These are phyloP conservation scores for Drosophila falleni DNA, from an alignment of 2,888 invertebrate species.

Conservation along the genomic window DNA sequence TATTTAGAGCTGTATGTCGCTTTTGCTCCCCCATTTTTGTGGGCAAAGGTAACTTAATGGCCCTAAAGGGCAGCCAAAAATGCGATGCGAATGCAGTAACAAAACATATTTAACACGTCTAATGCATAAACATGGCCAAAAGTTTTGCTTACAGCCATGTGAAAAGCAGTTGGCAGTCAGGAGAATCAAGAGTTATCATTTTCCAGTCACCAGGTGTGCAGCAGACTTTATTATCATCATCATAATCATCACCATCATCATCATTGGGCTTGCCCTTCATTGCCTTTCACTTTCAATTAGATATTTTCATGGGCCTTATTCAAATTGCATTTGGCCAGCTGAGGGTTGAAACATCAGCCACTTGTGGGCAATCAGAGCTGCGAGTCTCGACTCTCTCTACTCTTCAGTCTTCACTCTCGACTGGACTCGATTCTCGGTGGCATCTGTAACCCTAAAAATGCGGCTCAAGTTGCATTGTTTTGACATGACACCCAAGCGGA, in stretches of 20 bases:
- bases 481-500: constrained; percentile 76
- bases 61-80: constrained; percentile 64
- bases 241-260: constrained; percentile 14
- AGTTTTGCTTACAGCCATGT: constrained; percentile 37
- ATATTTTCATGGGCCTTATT: constrained; percentile 57
- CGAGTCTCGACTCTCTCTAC: constrained; percentile 13
- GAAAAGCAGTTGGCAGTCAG: constrained; percentile 11
- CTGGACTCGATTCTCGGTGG: constrained; percentile 8
- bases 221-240: constrained; percentile 28
- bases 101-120: constrained; percentile 69
- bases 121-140: constrained; percentile 79
- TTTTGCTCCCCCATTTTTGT: constrained; percentile 16
- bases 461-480: constrained; percentile 73
- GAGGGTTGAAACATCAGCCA: constrained; percentile 50
- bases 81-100: constrained; percentile 54
- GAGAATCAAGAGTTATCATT: constrained; percentile 7
- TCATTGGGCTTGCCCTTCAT: constrained; percentile 17
- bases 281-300: constrained; percentile 58
- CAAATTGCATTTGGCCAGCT: constrained; percentile 50
- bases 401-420: constrained; percentile 10
- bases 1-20: constrained; percentile 11
- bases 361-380: constrained; percentile 68
- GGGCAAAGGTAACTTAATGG: constrained; percentile 63
- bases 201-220: constrained; percentile 53
- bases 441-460: constrained; percentile 50